phyloP scores from a whole-genome alignment of 1,140 invertebrate species.

The Drosophila fuyamai region DNA sequence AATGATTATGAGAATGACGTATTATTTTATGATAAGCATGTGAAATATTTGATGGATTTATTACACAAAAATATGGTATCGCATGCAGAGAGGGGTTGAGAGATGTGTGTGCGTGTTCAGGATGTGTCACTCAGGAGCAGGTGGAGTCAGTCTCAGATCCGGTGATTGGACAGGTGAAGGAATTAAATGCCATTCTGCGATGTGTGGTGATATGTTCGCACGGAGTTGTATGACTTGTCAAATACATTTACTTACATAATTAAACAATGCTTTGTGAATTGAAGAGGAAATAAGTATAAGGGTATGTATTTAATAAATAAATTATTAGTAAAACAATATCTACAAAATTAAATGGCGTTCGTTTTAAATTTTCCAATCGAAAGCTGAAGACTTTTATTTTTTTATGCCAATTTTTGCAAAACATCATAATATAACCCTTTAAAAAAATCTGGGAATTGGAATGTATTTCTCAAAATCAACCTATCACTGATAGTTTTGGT shows the following conservation, averaged over 20 bases:
- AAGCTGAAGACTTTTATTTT: no score
- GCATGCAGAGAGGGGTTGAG: neutral
- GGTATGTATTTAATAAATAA: no score
- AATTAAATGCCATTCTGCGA: neutral
- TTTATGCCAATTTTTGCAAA: no score
- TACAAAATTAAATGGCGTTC: no score
- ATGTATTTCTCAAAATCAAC: no score
- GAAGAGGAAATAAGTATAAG: no score
- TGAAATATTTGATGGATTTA: slow-evolving; percentile 80
- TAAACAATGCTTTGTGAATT: no score
- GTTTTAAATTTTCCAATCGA: no score
- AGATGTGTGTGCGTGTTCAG: slow-evolving; percentile 44
- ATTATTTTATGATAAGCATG: slow-evolving; percentile 77
- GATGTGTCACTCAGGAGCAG: slow-evolving; percentile 72
- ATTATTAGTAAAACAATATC: no score
- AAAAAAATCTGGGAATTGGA: no score
- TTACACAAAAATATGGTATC: slow-evolving; percentile 62
- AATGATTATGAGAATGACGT: slow-evolving; percentile 66
- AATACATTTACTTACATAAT: neutral
- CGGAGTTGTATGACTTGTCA: neutral
- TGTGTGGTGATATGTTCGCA: neutral
- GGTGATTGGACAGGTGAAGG: slow-evolving; percentile 2
- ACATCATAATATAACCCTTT: no score
- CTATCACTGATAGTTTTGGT: no score
- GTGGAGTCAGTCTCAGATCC: slow-evolving; percentile 39